Conservation (phyloP, 2,113 vertebrate species). For the Spizaetus ornatus region DNA sequence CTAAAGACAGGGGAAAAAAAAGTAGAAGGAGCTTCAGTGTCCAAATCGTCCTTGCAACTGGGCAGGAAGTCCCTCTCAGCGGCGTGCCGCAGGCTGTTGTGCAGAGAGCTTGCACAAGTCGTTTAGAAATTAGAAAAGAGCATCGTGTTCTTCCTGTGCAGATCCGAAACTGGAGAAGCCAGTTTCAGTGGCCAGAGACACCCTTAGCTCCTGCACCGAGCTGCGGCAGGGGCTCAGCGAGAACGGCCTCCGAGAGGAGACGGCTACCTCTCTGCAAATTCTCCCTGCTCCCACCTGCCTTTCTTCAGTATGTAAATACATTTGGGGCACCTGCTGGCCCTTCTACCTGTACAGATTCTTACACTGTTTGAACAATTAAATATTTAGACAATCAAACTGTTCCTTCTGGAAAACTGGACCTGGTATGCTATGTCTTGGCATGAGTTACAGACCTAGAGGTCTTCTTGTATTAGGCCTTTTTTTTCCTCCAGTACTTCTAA, state of each 20-base stretch:
- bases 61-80: constrained; percentile 55
- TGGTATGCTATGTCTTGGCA: neutral
- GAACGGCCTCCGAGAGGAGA: neutral
- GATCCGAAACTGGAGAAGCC: neutral
- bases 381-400: neutral
- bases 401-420: neutral
- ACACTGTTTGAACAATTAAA: neutral
- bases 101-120: constrained; percentile 52
- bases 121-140: constrained; percentile 52
- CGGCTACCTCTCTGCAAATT: neutral
- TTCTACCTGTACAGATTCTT: neutral
- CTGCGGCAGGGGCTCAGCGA: neutral
- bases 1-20: neutral
- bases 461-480: neutral
- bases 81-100: constrained; percentile 36
- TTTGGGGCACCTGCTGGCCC: neutral
- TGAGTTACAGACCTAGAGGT: neutral
- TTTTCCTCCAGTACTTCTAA: neutral
- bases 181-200: too few relatives aligned
- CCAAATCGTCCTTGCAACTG: constrained; percentile 34
- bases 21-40: neutral
- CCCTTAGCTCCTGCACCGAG: neutral
- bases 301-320: neutral
- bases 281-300: neutral
- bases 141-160: neutral